Conservation (phyloP, 2,113 vertebrate genomes). For the Gymnarchus niloticus region DNA sequence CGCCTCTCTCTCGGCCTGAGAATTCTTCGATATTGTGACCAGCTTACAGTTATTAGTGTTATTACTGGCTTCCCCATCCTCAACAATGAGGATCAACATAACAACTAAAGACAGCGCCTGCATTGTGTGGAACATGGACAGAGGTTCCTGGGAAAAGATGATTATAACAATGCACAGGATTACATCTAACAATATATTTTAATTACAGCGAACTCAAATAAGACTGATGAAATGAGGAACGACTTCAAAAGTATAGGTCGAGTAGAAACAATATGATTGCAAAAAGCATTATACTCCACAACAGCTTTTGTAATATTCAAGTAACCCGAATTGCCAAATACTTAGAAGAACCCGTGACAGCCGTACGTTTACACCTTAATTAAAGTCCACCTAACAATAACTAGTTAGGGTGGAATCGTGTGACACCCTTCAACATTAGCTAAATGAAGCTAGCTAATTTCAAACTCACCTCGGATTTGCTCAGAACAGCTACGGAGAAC, state of each 20-base stretch:
- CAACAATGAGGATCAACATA: constrained; percentile 44
- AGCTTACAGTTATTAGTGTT: constrained; percentile 50
- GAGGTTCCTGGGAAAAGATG: constrained; percentile 31
- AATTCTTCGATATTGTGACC: not conserved
- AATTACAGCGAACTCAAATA: not conserved
- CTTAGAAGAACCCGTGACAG: not conserved
- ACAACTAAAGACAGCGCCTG: constrained; percentile 41
- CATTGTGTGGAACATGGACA: constrained; percentile 13
- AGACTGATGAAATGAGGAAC: not conserved
- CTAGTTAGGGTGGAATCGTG: too few relatives aligned
- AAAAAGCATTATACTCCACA: not conserved
- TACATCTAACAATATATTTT: not conserved
- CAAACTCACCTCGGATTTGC: not conserved
- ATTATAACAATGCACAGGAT: not conserved
- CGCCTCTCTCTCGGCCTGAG: constrained; percentile 23
- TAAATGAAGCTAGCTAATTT: not conserved
- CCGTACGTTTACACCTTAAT: not conserved
- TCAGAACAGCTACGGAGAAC: not conserved
- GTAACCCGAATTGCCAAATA: not conserved
- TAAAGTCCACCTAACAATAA: too few relatives aligned
- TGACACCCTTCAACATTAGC: not conserved
- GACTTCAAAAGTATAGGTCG: not conserved
- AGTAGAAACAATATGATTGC: not conserved
- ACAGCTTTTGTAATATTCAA: not conserved
- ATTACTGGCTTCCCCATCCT: constrained; percentile 24